Evolutionary conservation across 2,888 invertebrate species (phyloP), one percentile per base, ranked within the genome.

Genomic region (Phaonia tiefii): DNA sequence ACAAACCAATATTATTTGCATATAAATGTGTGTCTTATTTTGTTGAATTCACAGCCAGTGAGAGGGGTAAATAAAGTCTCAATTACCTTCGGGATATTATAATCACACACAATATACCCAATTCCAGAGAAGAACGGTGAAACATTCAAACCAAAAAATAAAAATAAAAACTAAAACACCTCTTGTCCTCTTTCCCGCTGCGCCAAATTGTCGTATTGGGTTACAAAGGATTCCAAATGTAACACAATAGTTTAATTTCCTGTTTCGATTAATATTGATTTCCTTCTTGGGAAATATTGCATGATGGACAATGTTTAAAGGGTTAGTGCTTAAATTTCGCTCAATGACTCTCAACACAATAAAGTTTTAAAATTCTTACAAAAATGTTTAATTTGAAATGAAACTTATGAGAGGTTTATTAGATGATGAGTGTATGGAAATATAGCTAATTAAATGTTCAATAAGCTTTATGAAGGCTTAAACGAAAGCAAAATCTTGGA

Each of bases 171-270:
- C 8, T 10, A 60, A 26, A 22, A 44, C 10, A 11, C 42, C 60
- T 44, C 17, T 17, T 17, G 63, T 15, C 31, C 31, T 15, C 37
- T 10, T 13, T 13, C 7, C 58, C 5, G 26, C 26, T 37, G n/a
- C n/a, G 37, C 15, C 31, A 10, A 13, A 31, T 58, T 37, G 2
- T 65, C 26, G 31, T 46, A 17, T 20, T 26, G 13, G n/a, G 4
- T 51, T 66, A 73, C 46, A 46, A 46, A 80, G 74, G 77, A 58
- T 76, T 76, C 73, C 69, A 51, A 65, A 54, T 73, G 81, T 72
- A 81, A 81, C 58, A 60, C 72, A 65, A 81, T 81, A 81, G 78
- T 75, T 60, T 72, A 72, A 78, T 75, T 65, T 81, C 81, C 81
- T 78, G 81, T 81, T 78, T 49, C 25, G 75, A 67, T 72, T 81